Percentiles rank a stretch among this genome's conserved stretches.
Evolutionary conservation across 1,140 invertebrate genomes (phyloP).

Genomic region (Ceratitis capitata): DNA sequence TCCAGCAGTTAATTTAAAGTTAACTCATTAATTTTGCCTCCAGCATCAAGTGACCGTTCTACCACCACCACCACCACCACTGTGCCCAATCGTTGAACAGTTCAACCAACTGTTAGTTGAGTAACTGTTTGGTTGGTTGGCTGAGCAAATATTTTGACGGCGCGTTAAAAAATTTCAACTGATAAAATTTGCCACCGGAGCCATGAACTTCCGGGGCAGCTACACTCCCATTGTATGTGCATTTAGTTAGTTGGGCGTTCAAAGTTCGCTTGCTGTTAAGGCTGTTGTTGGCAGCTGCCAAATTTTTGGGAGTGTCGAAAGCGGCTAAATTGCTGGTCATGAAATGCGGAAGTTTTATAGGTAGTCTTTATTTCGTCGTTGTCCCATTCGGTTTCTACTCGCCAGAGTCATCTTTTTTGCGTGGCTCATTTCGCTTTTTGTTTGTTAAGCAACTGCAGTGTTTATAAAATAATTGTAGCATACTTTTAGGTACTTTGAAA

Average conservation of each 20-base stretch:
- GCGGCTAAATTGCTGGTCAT: not conserved
- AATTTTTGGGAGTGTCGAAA: not conserved
- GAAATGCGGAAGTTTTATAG: slow-evolving; percentile 2
- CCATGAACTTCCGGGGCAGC: not conserved
- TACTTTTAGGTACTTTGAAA: slow-evolving; percentile 12
- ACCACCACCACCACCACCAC: not conserved
- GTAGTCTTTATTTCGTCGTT: not conserved
- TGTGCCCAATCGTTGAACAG: no score
- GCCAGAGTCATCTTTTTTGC: not conserved
- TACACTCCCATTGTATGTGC: not conserved
- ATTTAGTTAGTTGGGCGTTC: not conserved
- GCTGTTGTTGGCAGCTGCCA: not conserved
- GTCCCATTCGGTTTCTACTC: not conserved
- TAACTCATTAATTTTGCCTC: slow-evolving; percentile 3
- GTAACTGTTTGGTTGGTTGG: not conserved
- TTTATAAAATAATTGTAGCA: not conserved
- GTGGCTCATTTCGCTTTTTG: not conserved
- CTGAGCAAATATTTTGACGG: slow-evolving; percentile 14
- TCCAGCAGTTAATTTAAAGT: slow-evolving; percentile 22
- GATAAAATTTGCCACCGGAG: not conserved
- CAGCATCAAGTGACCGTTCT: not conserved
- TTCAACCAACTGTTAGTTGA: not conserved
- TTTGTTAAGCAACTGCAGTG: not conserved
- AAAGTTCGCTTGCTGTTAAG: slow-evolving; percentile 25
- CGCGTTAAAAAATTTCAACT: not conserved